Conservation (phyloP, 2,888 invertebrate genomes). For the Sarcophaga variegata region DNA sequence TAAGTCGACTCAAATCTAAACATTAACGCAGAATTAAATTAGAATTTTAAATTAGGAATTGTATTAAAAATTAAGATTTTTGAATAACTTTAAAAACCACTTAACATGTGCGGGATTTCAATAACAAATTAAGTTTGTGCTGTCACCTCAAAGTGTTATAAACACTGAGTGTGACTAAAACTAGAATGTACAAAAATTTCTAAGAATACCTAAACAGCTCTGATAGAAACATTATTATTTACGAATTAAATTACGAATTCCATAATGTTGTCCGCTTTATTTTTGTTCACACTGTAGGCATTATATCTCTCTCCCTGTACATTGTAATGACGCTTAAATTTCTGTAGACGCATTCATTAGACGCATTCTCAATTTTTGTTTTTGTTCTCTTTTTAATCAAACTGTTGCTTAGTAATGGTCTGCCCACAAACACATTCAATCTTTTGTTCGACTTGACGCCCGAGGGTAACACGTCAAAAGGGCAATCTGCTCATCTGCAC, state of each 20-base stretch:
- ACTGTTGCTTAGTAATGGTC: conserved; percentile 49
- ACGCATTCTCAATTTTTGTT: conserved; percentile 2
- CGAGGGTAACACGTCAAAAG: neutral
- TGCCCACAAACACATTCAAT: neutral
- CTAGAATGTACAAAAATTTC: neutral
- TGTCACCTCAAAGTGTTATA: neutral
- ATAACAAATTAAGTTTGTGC: neutral
- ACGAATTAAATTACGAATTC: too few species aligned
- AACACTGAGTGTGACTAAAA: neutral
- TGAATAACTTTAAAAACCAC: too few species aligned
- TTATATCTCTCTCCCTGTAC: neutral
- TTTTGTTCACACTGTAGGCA: neutral
- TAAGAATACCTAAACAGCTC: neutral
- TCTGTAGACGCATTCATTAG: neutral
- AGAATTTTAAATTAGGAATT: too few species aligned
- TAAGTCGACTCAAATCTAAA: too few species aligned
- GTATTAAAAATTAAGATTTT: too few species aligned
- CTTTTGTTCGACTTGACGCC: neutral
- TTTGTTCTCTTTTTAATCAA: neutral
- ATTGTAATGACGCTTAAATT: conserved; percentile 17
- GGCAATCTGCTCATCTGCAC: neutral
- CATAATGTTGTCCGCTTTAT: neutral
- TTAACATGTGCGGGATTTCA: neutral
- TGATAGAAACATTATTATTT: too few species aligned
- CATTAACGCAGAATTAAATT: too few species aligned